Conservation (phyloP, 1,140 invertebrate species). For the Procambarus virginalis region DNA sequence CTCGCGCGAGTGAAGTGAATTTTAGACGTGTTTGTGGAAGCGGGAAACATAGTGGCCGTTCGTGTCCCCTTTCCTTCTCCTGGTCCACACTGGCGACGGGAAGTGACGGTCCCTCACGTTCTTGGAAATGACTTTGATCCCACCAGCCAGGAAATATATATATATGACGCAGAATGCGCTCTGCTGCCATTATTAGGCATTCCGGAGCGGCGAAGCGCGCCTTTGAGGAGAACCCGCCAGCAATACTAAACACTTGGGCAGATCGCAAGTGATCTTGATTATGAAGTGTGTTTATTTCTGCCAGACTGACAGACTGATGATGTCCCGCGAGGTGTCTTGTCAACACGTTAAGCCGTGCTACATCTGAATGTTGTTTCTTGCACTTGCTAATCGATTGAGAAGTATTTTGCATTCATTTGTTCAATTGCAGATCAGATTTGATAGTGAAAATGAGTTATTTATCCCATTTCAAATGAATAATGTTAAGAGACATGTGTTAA, state of each 20-base stretch:
- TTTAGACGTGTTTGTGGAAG: not conserved
- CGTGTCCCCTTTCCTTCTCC: not conserved
- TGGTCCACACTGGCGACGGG: not conserved
- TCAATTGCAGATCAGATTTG: too few relatives aligned
- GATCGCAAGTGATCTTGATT: too few relatives aligned
- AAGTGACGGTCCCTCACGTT: conserved; percentile 10
- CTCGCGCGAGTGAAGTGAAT: not conserved
- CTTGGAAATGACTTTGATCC: conserved; percentile 35
- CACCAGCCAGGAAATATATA: conserved; percentile 25
- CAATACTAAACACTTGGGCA: not conserved
- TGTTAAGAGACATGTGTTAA: too few relatives aligned
- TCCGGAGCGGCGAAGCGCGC: not conserved
- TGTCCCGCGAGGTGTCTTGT: too few relatives aligned
- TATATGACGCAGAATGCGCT: not conserved
- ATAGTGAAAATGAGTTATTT: too few relatives aligned
- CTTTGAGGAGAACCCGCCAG: not conserved
- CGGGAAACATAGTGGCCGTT: not conserved
- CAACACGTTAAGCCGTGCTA: too few relatives aligned
- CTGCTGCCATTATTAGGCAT: not conserved
- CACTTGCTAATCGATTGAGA: too few relatives aligned
- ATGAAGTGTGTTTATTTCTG: too few relatives aligned
- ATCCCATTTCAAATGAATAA: too few relatives aligned
- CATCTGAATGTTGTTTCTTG: too few relatives aligned
- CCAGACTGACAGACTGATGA: too few relatives aligned
- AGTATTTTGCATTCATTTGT: too few relatives aligned